These are phyloP conservation scores for Diglossa cyanea DNA, from an alignment of 2,797 vertebrate genomes.

Conservation along the genomic window DNA sequence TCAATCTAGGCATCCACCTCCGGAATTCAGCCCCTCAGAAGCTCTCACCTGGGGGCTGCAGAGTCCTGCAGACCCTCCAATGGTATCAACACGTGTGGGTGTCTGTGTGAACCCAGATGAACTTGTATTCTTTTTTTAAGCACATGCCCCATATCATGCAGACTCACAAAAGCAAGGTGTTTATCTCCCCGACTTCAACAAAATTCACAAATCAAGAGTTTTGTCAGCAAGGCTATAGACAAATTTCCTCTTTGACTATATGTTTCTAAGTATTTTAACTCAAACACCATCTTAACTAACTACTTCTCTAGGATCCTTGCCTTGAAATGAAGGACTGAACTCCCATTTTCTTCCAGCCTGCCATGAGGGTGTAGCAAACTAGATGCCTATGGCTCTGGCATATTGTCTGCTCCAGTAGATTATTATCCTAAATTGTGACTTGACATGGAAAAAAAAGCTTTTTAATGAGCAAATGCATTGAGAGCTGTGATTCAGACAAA, in stretches of 20 bases:
- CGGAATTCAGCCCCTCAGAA: background rate
- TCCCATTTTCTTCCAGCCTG: background rate
- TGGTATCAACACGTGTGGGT: accelerated
- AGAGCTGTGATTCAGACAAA: background rate
- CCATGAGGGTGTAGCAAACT: background rate
- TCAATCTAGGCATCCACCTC: background rate
- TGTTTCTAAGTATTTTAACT: background rate
- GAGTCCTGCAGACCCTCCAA: background rate
- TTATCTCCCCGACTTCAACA: background rate
- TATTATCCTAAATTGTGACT: background rate
- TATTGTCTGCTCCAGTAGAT: background rate
- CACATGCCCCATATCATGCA: background rate
- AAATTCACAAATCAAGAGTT: background rate
- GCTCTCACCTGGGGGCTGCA: background rate
- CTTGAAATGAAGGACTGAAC: background rate
- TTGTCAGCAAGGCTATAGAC: background rate
- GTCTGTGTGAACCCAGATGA: background rate
- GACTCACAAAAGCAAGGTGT: background rate
- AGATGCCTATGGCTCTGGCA: background rate
- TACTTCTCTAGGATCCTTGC: background rate
- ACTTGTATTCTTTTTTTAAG: background rate
- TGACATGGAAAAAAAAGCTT: background rate
- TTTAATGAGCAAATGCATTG: background rate
- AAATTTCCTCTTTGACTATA: background rate
- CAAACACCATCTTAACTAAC: background rate